A percentile compares a stretch with the other conserved stretches of the same genome.
Evolutionary conservation across 1,140 invertebrate genomes (phyloP).

Genomic region (Drosophila asahinai): DNA sequence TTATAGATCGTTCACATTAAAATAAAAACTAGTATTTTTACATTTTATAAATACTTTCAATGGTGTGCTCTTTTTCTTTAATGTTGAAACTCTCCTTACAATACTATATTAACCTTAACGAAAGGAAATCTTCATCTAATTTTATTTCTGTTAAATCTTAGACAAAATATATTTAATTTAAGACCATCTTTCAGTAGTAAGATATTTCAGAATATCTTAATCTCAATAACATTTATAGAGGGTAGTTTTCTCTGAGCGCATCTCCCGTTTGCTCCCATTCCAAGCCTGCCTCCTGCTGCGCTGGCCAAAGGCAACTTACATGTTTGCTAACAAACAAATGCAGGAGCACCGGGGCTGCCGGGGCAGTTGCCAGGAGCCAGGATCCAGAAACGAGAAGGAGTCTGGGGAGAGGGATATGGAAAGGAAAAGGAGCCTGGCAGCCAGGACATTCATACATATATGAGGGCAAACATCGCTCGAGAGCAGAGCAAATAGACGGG

Average conservation of each 20-base stretch:
- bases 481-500: constrained; percentile 77
- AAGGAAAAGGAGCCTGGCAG: constrained; percentile 32
- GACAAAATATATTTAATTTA: no score
- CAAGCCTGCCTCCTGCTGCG: constrained; percentile 33
- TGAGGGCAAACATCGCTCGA: constrained; percentile 76
- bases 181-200: neutral
- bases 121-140: no score
- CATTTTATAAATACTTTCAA: no score
- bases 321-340: constrained; percentile 84
- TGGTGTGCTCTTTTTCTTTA: no score
- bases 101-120: no score
- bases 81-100: no score
- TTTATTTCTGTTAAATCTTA: no score
- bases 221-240: neutral
- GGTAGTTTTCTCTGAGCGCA: constrained; percentile 14
- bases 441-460: constrained; percentile 60
- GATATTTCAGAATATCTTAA: neutral
- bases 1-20: no score
- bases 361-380: constrained; percentile 38
- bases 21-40: no score
- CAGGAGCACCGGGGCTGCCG: constrained; percentile 28
- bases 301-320: constrained; percentile 82
- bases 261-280: constrained; percentile 4
- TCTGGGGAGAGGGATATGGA: constrained; percentile 34
- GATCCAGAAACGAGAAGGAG: neutral